Evolutionary conservation across 2,113 vertebrate species (phyloP).

Genomic region (Coptodon rendalli): DNA sequence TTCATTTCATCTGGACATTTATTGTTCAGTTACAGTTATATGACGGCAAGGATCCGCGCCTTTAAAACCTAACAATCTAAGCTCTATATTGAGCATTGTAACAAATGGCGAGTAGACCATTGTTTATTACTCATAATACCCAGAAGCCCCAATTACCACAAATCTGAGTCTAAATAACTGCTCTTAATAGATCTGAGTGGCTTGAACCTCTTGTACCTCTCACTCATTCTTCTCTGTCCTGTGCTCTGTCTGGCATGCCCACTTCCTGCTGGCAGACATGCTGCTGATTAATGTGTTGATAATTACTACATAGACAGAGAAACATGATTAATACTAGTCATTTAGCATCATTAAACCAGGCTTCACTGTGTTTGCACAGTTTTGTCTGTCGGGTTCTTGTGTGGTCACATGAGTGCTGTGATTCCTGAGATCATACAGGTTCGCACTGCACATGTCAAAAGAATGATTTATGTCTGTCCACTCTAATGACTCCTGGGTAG

Average conservation of each 20-base stretch:
- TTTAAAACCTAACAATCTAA: not conserved
- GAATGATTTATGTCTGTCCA: constrained; percentile 30
- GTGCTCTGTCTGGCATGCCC: not conserved
- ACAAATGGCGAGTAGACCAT: not conserved
- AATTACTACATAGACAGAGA: constrained; percentile 48
- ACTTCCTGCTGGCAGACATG: constrained; percentile 36
- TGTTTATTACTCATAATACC: not conserved
- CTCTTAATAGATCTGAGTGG: not conserved
- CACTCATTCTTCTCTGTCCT: not conserved
- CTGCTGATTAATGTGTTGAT: constrained; percentile 58
- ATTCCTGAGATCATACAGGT: not conserved
- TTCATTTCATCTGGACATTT: not conserved
- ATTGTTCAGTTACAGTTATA: not conserved
- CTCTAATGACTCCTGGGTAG: constrained; percentile 4
- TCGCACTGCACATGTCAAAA: not conserved
- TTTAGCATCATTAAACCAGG: constrained; percentile 37
- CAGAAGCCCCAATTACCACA: not conserved
- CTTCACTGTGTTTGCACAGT: not conserved
- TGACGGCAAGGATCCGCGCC: not conserved
- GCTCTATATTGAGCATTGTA: not conserved
- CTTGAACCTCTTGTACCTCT: not conserved
- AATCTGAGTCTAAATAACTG: not conserved
- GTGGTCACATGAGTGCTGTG: not conserved
- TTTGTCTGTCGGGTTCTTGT: not conserved
- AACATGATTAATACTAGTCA: constrained; percentile 55